A percentile compares a stretch with the other conserved stretches of the same genome.
Conservation (phyloP, 2,888 invertebrate species). For the Dascillus cervinus region DNA sequence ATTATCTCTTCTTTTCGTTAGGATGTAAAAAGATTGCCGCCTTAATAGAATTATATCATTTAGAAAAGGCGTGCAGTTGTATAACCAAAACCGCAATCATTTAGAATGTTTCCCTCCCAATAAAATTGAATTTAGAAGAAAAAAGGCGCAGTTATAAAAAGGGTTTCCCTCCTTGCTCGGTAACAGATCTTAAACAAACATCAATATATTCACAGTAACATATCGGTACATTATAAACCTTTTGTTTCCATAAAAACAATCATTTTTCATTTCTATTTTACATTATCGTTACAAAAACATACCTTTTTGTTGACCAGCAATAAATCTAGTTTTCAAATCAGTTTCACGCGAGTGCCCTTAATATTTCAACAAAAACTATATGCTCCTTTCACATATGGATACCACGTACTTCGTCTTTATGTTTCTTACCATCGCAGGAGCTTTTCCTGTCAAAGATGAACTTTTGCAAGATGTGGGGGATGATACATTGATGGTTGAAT, state of each 20-base stretch:
- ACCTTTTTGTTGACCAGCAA: conserved; percentile 17
- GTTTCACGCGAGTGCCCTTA: conserved; percentile 2
- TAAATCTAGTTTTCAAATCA: conserved; percentile 9
- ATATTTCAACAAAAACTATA: conserved; percentile 2
- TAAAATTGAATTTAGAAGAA: conserved; percentile 4
- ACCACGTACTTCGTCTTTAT: conserved; percentile 3
- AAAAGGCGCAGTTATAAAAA: conserved; percentile 21
- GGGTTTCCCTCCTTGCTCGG: conserved; percentile 13
- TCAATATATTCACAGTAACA: conserved; percentile 15
- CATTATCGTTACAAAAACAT: conserved; percentile 6
- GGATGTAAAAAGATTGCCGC: too few relatives aligned
- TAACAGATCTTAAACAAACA: conserved; percentile 16
- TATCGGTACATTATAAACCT: conserved; percentile 8
- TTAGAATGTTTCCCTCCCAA: conserved; percentile 12
- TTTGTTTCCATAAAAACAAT: conserved; percentile 3
- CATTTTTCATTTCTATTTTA: conserved; percentile 6
- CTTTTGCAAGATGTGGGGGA: conserved; percentile 34
- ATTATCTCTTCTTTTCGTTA: too few relatives aligned
- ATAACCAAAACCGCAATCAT: conserved; percentile 18
- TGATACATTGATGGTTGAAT: conserved; percentile 50
- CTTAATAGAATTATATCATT: background rate
- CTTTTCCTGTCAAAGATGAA: conserved; percentile 17
- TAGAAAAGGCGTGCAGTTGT: conserved; percentile 12
- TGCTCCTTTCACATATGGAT: conserved; percentile 1
- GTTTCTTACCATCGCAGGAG: conserved; percentile 4